phyloP scores from a whole-genome alignment of 2,888 invertebrate genomes.

The Steinernema hermaphroditum region DNA sequence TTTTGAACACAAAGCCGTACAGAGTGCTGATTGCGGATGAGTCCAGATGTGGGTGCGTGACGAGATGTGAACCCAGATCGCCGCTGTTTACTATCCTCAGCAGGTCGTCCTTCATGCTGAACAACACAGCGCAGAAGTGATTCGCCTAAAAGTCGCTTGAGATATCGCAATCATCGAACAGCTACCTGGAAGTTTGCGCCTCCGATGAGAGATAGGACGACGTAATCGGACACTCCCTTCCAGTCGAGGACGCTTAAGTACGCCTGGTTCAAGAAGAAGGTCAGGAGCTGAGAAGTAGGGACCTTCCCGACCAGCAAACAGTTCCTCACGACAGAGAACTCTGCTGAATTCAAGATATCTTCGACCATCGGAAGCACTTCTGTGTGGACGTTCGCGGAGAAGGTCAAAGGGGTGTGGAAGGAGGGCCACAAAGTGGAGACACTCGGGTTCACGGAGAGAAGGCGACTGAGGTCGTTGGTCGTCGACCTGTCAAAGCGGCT shows the following conservation, averaged over 20 bases:
- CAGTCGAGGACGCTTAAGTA: conserved; percentile 12
- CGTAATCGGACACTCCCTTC: neutral
- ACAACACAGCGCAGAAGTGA: neutral
- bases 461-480: conserved; percentile 11
- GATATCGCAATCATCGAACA: too few species aligned
- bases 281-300: neutral
- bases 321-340: neutral
- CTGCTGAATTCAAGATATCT: neutral
- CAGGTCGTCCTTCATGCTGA: neutral
- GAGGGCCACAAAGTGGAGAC: conserved; percentile 1
- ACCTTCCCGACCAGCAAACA: neutral
- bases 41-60: neutral
- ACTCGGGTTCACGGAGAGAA: neutral
- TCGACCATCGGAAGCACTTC: neutral
- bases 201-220: conserved; percentile 1
- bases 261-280: conserved; percentile 4
- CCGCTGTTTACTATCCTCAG: neutral
- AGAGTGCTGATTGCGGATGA: neutral
- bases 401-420: neutral
- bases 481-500: neutral
- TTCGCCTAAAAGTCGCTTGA: neutral
- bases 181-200: conserved; percentile 13
- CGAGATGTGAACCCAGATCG: neutral
- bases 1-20: neutral
- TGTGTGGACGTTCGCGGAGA: neutral